phyloP scores from a whole-genome alignment of 2,888 invertebrate species.

The Cepaea hortensis region DNA sequence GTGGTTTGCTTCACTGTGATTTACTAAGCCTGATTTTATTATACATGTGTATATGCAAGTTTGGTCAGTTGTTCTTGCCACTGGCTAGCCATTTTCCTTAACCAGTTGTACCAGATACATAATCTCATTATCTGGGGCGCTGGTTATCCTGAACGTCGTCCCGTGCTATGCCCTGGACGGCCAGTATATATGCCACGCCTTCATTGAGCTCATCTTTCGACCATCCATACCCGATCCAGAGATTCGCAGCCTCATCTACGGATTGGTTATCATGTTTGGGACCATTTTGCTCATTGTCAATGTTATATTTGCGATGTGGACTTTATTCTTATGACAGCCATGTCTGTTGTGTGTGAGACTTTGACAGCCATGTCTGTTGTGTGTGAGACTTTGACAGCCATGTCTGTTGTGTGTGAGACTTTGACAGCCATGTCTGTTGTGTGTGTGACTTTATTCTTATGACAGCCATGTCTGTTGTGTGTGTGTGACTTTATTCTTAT shows the following conservation, averaged over 20 bases:
- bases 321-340: constrained; percentile 62
- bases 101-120: constrained; percentile 77
- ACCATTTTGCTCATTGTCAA: constrained; percentile 84
- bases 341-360: background rate
- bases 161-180: constrained; percentile 96
- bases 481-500: no score
- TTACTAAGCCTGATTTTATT: no score
- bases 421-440: no score
- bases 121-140: constrained; percentile 87
- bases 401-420: no score
- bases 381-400: background rate
- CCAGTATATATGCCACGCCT: constrained; percentile 86
- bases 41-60: background rate
- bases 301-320: constrained; percentile 79
- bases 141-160: constrained; percentile 92
- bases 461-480: no score
- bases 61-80: background rate
- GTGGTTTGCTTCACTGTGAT: no score
- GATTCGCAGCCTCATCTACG: constrained; percentile 81
- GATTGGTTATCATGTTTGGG: constrained; percentile 85
- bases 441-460: no score
- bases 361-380: background rate
- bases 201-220: constrained; percentile 73
- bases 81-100: background rate
- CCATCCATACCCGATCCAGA: constrained; percentile 68